These are phyloP conservation scores for Carterocephalus palaemon DNA, from an alignment of 2,888 invertebrate species.

Conservation along the genomic window DNA sequence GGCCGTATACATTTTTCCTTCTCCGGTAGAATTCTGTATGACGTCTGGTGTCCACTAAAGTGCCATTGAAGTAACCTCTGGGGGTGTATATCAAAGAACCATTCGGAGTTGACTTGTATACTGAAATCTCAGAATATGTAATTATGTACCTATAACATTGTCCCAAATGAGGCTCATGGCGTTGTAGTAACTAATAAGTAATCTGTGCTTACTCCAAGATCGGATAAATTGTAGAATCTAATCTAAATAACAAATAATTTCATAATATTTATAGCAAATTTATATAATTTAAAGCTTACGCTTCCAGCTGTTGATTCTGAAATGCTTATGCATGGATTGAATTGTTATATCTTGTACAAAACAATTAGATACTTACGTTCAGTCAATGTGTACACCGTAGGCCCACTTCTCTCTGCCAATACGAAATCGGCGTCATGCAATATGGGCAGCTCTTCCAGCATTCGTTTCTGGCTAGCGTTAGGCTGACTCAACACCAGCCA, in stretches of 20 bases:
- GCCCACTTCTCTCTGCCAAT: slow-evolving; percentile 39
- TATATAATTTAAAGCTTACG: no score
- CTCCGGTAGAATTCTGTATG: slow-evolving; percentile 49
- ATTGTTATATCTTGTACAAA: no score
- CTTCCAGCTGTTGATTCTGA: no score
- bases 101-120: slow-evolving; percentile 48
- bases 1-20: slow-evolving; percentile 52
- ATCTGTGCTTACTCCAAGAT: no score
- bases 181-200: no score
- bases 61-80: slow-evolving; percentile 50
- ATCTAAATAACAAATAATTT: no score
- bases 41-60: slow-evolving; percentile 42
- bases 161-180: no score
- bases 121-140: slow-evolving; percentile 41
- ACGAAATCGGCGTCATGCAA: slow-evolving; percentile 55
- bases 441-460: slow-evolving; percentile 38
- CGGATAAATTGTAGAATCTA: no score
- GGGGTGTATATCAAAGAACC: slow-evolving; percentile 37
- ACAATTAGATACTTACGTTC: slow-evolving; percentile 48
- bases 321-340: no score
- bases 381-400: slow-evolving; percentile 35
- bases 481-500: slow-evolving; percentile 47
- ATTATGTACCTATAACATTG: no score
- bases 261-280: no score
- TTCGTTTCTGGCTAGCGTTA: background rate